Evolutionary conservation across 1,140 invertebrate genomes (phyloP).

Genomic region (Ctenoplectra terminalis): DNA sequence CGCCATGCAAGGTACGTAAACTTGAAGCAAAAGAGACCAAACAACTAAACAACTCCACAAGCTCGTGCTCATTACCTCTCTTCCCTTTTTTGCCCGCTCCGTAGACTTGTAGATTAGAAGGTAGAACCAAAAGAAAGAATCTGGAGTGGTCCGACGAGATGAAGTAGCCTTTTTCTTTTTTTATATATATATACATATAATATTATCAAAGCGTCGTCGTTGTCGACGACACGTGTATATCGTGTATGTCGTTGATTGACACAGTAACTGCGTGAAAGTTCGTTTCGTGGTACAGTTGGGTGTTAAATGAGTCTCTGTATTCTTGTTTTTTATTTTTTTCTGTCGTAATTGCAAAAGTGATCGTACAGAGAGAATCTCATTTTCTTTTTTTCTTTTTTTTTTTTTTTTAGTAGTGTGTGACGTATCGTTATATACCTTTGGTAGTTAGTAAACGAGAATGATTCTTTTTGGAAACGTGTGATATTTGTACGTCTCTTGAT

Average conservation of each 20-base stretch:
- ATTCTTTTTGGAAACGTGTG: conserved; percentile 31
- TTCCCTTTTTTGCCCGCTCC: conserved; percentile 53
- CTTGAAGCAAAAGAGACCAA: conserved; percentile 35
- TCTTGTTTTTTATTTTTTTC: neutral
- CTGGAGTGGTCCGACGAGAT: conserved; percentile 28
- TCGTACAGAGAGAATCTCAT: neutral
- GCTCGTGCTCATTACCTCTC: conserved; percentile 58
- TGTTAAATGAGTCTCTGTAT: conserved; percentile 37
- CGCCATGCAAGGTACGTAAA: conserved; percentile 83
- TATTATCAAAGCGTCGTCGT: neutral
- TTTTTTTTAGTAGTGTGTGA: conserved; percentile 19
- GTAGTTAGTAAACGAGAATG: conserved; percentile 39
- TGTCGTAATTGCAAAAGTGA: conserved; percentile 6
- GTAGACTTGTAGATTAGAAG: conserved; percentile 62
- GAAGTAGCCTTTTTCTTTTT: neutral
- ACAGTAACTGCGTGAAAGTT: conserved; percentile 7
- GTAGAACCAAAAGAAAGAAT: conserved; percentile 56
- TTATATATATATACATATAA: neutral
- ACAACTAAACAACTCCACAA: conserved; percentile 22
- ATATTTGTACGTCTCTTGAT: conserved; percentile 16
- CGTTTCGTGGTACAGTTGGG: conserved; percentile 3
- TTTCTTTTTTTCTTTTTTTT: neutral
- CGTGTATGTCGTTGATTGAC: conserved; percentile 7
- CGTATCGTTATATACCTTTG: conserved; percentile 11
- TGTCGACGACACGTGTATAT: neutral